A percentile compares a stretch with the other conserved stretches of the same genome.
Conservation (phyloP, 1,140 invertebrate species). For the Rhyzopertha dominica region DNA sequence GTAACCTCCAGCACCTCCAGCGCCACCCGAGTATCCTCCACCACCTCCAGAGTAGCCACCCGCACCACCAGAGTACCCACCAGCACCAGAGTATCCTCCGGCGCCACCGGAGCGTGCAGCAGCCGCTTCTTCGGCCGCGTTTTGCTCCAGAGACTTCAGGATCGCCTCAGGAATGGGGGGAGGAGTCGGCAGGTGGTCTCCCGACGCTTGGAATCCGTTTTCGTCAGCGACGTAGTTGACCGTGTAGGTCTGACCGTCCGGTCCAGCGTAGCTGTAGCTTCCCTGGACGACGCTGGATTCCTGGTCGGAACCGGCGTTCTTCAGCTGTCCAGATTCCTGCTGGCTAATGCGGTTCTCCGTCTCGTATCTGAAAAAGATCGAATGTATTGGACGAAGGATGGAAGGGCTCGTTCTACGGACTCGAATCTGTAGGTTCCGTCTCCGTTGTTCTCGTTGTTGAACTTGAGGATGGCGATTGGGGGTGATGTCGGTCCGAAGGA, state of each 20-base stretch:
- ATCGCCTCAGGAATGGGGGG: slow-evolving; percentile 50
- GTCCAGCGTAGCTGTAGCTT: slow-evolving; percentile 56
- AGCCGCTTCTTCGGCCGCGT: slow-evolving; percentile 31
- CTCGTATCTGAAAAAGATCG: slow-evolving; percentile 44
- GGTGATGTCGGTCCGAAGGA: slow-evolving; percentile 5
- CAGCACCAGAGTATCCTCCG: no score
- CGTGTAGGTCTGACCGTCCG: slow-evolving; percentile 52
- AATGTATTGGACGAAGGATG: slow-evolving; percentile 12
- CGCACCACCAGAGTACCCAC: no score
- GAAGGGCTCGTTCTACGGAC: slow-evolving; percentile 22
- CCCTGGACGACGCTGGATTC: slow-evolving; percentile 55
- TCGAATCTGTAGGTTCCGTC: slow-evolving; percentile 51
- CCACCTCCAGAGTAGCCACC: no score
- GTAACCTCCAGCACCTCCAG: no score
- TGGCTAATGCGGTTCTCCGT: slow-evolving; percentile 50
- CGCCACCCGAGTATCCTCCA: no score
- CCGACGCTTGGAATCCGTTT: slow-evolving; percentile 53
- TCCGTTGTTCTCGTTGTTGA: slow-evolving; percentile 49
- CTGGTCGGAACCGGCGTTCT: slow-evolving; percentile 50
- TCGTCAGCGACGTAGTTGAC: slow-evolving; percentile 53
- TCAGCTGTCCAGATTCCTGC: slow-evolving; percentile 47
- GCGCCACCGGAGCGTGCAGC: no score
- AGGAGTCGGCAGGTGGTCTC: slow-evolving; percentile 52
- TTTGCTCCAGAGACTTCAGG: slow-evolving; percentile 26
- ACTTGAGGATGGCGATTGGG: slow-evolving; percentile 41